phyloP scores from a whole-genome alignment of 2,888 invertebrate species.

The Polymixis lichenea region DNA sequence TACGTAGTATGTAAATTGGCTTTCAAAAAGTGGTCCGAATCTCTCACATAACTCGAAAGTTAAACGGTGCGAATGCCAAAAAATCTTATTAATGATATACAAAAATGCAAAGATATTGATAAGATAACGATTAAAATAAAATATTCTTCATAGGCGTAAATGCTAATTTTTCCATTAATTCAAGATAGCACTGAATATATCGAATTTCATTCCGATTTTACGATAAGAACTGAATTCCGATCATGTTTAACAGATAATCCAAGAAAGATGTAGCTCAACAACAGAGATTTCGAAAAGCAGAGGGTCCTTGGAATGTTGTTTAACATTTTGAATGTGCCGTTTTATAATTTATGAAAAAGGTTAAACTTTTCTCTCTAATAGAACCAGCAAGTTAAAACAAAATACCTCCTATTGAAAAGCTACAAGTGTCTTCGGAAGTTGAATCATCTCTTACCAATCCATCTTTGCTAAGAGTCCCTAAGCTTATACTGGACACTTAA shows the following conservation, averaged over 20 bases:
- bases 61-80: slow-evolving; percentile 36
- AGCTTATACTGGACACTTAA: slow-evolving; percentile 10
- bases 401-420: not conserved
- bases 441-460: slow-evolving; percentile 1
- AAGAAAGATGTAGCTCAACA: not conserved
- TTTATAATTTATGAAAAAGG: not conserved
- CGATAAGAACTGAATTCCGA: slow-evolving; percentile 28
- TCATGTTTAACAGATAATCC: not conserved
- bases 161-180: slow-evolving; percentile 20
- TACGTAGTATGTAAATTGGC: not conserved
- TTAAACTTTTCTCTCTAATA: not conserved
- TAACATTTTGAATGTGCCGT: not conserved
- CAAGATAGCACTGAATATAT: not conserved
- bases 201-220: slow-evolving; percentile 21
- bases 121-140: slow-evolving; percentile 16
- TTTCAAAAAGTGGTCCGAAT: not conserved
- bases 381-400: not conserved
- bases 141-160: not conserved
- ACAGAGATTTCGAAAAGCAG: not conserved
- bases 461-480: slow-evolving; percentile 2
- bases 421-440: not conserved
- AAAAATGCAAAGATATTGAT: slow-evolving; percentile 4
- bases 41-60: slow-evolving; percentile 1
- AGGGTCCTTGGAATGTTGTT: not conserved
- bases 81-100: not conserved